Base-by-base conservation (phyloP, 2,888 invertebrate genomes). In the Ernsta delagoae region DNA sequence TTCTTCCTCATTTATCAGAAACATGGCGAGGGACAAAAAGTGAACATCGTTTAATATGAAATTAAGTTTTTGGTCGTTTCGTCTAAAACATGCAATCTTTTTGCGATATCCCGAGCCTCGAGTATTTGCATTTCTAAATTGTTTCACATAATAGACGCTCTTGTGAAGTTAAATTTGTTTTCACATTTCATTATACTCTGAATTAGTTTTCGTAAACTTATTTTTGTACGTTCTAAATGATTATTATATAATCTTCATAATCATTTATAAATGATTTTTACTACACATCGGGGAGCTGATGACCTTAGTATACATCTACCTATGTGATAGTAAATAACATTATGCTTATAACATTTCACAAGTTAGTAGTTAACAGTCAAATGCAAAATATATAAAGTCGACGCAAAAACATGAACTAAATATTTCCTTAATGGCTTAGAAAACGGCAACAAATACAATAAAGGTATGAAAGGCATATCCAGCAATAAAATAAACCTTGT, bases 121-220 rank as follows among this genome's bases (percentile, higher is more conserved):
- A 61, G 61, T 68, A 68, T 68, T 62, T 68, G 45, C 68, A 62
- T 62, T 68, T 68, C 62, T 57, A 68, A 61, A 56, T 68, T 68
- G 56, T 68, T 68, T 62, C 57, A 31, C 57, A 57, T 62, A 68
- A 62, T 68, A 34, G 12, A n/a, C 43, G 4, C 12, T 48, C 54
- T 67, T 65, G 59, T 41, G 43, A 59, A 5, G 41, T 5, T 11
- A 41, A n/a, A 56, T 31, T 56, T 56, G 34, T 56, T 56, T 56
- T 34, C 53, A 24, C 5, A 53, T 53, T 53, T 50, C 4, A 2
- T 53, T 31, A 53, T 24, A 31, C 11, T 54, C n/a, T 54, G 11
- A 5, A 6, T 50, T 16, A 16, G 50, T 50, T 50, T 7, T 16
- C 8, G 16, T 6, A 3, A 50, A 50, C 45, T 4, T 11, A 3